A percentile compares a stretch with the other conserved stretches of the same genome.
Evolutionary conservation across 2,888 invertebrate species (phyloP).

Genomic region (Ormyrus nitidulus): DNA sequence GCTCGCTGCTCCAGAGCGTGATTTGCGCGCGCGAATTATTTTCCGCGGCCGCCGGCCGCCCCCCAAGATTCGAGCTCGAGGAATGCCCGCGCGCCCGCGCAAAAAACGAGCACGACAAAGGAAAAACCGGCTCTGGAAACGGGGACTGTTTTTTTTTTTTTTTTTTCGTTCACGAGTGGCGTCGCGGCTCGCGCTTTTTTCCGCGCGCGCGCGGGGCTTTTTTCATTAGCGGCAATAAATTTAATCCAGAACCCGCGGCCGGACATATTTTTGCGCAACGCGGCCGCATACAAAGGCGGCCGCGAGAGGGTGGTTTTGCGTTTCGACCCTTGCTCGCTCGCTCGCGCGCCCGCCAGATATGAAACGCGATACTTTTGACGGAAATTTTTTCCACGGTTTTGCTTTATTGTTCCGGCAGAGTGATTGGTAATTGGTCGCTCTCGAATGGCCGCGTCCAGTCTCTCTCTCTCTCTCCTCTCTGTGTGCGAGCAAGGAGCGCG

Average conservation of each 20-base stretch:
- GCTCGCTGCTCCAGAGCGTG: not conserved
- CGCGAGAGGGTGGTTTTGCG: conserved; percentile 23
- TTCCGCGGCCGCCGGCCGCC: not conserved
- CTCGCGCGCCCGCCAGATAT: conserved; percentile 52
- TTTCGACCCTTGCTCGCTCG: conserved; percentile 7
- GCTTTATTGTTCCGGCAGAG: conserved; percentile 68
- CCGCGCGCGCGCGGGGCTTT: conserved; percentile 42
- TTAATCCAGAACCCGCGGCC: conserved; percentile 33
- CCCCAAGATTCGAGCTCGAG: not conserved
- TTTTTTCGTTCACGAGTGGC: not conserved
- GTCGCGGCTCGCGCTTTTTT: conserved; percentile 27
- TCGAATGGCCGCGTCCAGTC: not conserved
- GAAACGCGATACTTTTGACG: conserved; percentile 67
- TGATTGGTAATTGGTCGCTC: conserved; percentile 67
- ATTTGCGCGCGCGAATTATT: conserved; percentile 18
- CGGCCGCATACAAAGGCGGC: not conserved
- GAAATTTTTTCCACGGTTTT: conserved; percentile 63
- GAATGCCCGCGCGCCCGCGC: not conserved
- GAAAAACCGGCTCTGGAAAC: too few relatives aligned
- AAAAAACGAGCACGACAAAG: not conserved
- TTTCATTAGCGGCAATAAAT: conserved; percentile 50
- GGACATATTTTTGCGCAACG: conserved; percentile 52
- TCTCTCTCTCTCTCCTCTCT: not conserved
- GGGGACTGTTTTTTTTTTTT: too few relatives aligned
- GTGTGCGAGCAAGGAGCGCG: not conserved